Base-by-base conservation (phyloP, 2,888 invertebrate species). In the Ceraclea dissimilis region DNA sequence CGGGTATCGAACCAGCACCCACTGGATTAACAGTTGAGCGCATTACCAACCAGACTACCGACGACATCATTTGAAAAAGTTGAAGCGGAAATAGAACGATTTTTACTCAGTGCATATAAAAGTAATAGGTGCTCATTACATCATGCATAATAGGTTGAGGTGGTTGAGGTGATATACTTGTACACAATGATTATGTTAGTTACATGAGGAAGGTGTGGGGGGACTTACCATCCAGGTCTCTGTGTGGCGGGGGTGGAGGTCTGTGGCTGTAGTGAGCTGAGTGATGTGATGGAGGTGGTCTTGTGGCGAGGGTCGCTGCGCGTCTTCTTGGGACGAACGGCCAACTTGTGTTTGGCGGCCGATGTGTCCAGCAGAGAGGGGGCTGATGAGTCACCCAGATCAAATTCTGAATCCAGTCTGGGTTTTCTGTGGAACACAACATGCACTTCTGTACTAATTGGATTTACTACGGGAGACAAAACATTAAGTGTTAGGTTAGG, bases 261-360 rank as follows among this genome's bases (percentile, higher is more conserved):
- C 16, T 10, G 21, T 34, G 39, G 39, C 13, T 13, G 39, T 13
- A 39, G 13, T 39, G 13, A 8, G 13, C 2, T 39, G 31, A 11
- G 31, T 31, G 31, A 31, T 8, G 31, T 31, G 31, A 31, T n/a
- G 47, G 18, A 16, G 43, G 13, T 46, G 20, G 46, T 46, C 20
- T 59, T 71, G 51, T 74, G 71, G 67, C 80, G 72, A 22, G 79
- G 75, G 67, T 79, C 79, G 44, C 73, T 68, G 66, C 86, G 81
- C 63, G 81, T 86, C 67, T 85, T 82, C 71, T 81, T 82, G 5
- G 89, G 89, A 68, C 85, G 78, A 16, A 89, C 80, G 0, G 88
- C 80, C 54, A 87, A 70, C 72, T 87, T 89, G 75, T 90, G 88
- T 66, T 79, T 80, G 16, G 89, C 89, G 1, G 88, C 88, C 6